Base-by-base conservation (phyloP, 1,140 invertebrate species). In the Pogonomyrmex barbatus region DNA sequence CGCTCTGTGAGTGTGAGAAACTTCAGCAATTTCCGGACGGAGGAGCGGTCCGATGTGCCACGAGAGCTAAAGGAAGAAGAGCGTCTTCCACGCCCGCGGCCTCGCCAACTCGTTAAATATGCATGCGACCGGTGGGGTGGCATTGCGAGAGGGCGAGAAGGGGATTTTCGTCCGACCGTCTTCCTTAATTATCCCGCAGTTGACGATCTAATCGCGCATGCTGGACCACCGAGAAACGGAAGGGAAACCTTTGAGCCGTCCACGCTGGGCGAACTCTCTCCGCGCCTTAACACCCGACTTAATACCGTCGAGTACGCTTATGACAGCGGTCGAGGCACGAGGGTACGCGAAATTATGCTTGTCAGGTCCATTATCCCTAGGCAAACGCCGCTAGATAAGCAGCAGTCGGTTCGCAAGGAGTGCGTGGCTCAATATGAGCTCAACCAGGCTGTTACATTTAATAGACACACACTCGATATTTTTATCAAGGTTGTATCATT, bases 301-400 rank as follows among this genome's bases (percentile, higher is more conserved):
- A 94, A 94, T 92, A 91, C 93, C 91, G 87, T 89, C 85, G 86
- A 93, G 92, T 93, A 93, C 93, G 91, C 89, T 93, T 91, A 92
- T 92, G 93, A 94, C 93, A 93, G 91, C 91, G 91, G 91, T 93
- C 92, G 91, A 92, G 91, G 90, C 92, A 94, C 93, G 91, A 94
- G 93, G 93, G 93, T 94, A 89, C 88, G 91, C 88, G 87, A 94
- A 94, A 94, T 94, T 94, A 92, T 94, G 92, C 92, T 93, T 94
- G 93, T 94, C 93, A 94, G 93, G 87, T 93, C 93, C 93, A 93
- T 94, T 94, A 94, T 93, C 93, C 91, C 54, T 83, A 75, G 54
- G 79, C 79, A 83, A 83, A 83, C 79, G 79, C 79, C 63, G 50
- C 58, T 85, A 79, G 71, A 78, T 85, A 85, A 78, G 75, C 71